Conservation (phyloP, 2,797 vertebrate species). For the Sciurus carolinensis region DNA sequence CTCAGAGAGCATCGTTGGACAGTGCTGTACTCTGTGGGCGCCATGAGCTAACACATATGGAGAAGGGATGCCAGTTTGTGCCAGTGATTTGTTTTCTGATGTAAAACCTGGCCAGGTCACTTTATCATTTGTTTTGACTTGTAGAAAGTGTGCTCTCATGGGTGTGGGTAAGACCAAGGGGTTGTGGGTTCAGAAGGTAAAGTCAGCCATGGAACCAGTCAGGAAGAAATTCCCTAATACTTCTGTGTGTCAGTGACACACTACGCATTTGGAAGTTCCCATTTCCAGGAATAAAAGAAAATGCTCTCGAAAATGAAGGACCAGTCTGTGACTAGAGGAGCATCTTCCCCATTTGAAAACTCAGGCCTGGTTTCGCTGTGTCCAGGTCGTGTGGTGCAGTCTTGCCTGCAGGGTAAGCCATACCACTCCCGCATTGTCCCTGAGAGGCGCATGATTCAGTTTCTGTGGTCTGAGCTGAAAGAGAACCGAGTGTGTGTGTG, state of each 20-base stretch:
- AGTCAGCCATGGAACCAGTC: not conserved
- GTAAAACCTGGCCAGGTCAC: not conserved
- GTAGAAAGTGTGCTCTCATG: not conserved
- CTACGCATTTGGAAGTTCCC: not conserved
- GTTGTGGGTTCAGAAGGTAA: not conserved
- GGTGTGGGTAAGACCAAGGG: not conserved
- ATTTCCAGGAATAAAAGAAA: not conserved
- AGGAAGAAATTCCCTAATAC: not conserved
- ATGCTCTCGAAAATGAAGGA: not conserved
- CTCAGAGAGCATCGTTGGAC: not conserved
- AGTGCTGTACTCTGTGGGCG: not conserved
- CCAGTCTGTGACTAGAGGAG: not conserved
- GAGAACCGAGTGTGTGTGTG: rapidly evolving
- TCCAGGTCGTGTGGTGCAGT: not conserved
- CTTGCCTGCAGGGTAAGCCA: conserved; percentile 17
- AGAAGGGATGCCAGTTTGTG: not conserved
- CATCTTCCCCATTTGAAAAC: conserved; percentile 4
- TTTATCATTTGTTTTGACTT: not conserved
- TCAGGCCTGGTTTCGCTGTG: not conserved
- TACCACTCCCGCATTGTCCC: not conserved
- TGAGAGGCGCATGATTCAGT: not conserved
- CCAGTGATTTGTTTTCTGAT: not conserved
- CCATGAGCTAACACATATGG: not conserved
- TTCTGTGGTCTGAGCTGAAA: conserved; percentile 8
- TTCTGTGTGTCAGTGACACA: not conserved